Evolutionary conservation across 2,888 invertebrate genomes (phyloP).

Genomic region (Horisme vitalbata): DNA sequence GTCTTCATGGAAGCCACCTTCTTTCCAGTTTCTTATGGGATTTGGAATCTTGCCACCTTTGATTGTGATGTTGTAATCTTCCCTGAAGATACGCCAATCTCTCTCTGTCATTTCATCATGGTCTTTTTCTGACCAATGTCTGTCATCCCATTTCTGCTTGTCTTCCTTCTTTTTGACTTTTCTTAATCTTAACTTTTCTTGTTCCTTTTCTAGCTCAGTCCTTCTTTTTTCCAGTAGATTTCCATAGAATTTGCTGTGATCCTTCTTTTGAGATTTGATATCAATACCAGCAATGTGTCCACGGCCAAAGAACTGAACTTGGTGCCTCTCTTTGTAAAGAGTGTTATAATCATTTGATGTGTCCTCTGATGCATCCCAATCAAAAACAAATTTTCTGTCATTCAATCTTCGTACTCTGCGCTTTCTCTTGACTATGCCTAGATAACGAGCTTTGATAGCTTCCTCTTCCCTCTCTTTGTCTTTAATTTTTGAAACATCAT

Average conservation of each 20-base stretch:
- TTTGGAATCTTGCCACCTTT: conserved; percentile 99
- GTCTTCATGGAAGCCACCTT: conserved; percentile 94
- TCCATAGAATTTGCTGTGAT: conserved; percentile 98
- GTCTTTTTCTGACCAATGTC: conserved; percentile 99
- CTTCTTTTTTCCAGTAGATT: conserved; percentile 96
- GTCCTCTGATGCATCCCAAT: conserved; percentile 99
- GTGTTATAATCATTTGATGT: conserved; percentile 99
- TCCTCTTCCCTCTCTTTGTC: conserved; percentile 96
- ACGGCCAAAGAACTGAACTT: conserved; percentile 98
- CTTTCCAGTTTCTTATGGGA: conserved; percentile 97
- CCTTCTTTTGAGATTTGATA: conserved; percentile 96
- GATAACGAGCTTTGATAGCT: conserved; percentile 97
- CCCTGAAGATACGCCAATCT: conserved; percentile 99
- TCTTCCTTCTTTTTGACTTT: conserved; percentile 97
- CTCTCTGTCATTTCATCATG: conserved; percentile 98
- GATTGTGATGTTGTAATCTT: conserved; percentile 99
- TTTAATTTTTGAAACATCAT: conserved; percentile 83
- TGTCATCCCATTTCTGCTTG: conserved; percentile 99
- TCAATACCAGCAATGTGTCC: conserved; percentile 99
- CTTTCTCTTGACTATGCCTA: conserved; percentile 96
- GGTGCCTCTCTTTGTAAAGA: conserved; percentile 97
- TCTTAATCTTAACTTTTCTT: conserved; percentile 95
- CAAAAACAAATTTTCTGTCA: conserved; percentile 99
- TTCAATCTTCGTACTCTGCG: conserved; percentile 95
- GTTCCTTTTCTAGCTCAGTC: conserved; percentile 98